Conservation (phyloP, 2,888 invertebrate genomes). For the Eilema sororculum region DNA sequence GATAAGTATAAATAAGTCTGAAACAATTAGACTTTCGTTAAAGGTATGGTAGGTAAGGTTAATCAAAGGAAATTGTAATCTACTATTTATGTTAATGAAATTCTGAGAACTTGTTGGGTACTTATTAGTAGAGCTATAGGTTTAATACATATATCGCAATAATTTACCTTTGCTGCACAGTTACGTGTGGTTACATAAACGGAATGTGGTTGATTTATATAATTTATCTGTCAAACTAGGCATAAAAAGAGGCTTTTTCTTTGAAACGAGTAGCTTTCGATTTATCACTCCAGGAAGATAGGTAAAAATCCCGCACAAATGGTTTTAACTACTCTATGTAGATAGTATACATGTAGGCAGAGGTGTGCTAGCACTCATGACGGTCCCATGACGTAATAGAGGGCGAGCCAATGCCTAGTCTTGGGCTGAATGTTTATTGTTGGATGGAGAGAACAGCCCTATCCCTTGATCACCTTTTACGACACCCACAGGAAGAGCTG, state of each 20-base stretch:
- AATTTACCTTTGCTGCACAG: constrained; percentile 34
- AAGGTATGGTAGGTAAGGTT: background rate
- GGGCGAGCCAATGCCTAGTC: too few relatives aligned
- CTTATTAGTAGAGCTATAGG: constrained; percentile 17
- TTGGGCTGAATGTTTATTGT: too few relatives aligned
- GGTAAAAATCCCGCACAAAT: background rate
- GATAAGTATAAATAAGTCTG: background rate
- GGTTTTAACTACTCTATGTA: background rate
- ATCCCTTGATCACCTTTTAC: too few relatives aligned
- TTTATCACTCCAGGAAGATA: background rate
- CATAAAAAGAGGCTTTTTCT: background rate
- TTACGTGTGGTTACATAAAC: constrained; percentile 43
- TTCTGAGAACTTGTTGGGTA: background rate
- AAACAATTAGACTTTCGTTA: background rate
- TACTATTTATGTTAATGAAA: background rate
- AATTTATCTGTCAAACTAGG: constrained; percentile 2
- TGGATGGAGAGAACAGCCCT: too few relatives aligned
- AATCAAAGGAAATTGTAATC: background rate
- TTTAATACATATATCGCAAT: constrained; percentile 28
- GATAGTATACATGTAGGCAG: too few relatives aligned
- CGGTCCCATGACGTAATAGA: too few relatives aligned
- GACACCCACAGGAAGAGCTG: too few relatives aligned
- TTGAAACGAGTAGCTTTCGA: background rate
- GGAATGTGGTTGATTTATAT: constrained; percentile 12
- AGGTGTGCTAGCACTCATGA: too few relatives aligned